These are phyloP conservation scores for Microtus montanus DNA, from an alignment of 2,113 vertebrate genomes.

Conservation along the genomic window DNA sequence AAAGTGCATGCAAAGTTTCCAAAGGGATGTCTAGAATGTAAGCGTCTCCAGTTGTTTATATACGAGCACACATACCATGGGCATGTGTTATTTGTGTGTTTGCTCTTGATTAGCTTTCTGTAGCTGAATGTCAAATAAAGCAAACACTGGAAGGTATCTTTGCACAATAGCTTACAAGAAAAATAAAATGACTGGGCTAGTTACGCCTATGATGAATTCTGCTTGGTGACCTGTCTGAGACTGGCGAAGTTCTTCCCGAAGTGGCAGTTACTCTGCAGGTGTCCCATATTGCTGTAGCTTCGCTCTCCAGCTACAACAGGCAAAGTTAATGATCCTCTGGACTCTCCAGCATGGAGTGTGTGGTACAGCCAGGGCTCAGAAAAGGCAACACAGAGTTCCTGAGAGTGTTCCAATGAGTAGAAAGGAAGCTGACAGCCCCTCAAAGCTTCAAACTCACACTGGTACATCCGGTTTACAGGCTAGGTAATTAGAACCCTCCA, in stretches of 20 bases:
- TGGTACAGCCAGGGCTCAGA: neutral
- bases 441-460: neutral
- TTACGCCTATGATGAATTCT: neutral
- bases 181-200: neutral
- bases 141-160: neutral
- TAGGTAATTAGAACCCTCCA: neutral
- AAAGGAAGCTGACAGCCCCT: neutral
- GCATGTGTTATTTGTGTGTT: neutral
- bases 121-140: slow-evolving; percentile 13
- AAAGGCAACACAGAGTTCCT: neutral
- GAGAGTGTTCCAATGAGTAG: neutral
- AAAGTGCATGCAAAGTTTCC: slow-evolving; percentile 13
- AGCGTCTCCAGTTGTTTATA: neutral
- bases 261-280: neutral
- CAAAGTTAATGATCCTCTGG: neutral
- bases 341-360: neutral
- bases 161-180: neutral
- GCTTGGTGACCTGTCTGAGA: neutral
- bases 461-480: neutral
- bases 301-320: neutral
- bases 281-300: neutral
- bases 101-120: slow-evolving; percentile 2
- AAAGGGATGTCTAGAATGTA: slow-evolving; percentile 19
- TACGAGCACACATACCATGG: neutral
- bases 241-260: neutral